phyloP scores from a whole-genome alignment of 2,888 invertebrate species.

The Sussaba pulchella region DNA sequence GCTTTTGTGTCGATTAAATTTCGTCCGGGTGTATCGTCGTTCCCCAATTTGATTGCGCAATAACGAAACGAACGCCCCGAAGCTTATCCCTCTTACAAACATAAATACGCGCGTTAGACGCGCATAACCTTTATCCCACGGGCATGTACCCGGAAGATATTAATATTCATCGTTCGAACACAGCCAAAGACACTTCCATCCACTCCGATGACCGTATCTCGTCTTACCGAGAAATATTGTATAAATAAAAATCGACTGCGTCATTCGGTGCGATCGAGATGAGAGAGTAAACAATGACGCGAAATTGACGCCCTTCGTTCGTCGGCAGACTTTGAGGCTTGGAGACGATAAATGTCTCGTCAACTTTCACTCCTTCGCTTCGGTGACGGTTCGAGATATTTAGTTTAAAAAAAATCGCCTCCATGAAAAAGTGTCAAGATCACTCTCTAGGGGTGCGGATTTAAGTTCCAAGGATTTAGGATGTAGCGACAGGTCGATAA shows the following conservation, averaged over 20 bases:
- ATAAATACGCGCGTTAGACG: slow-evolving; percentile 18
- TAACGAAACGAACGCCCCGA: background rate
- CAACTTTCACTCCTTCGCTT: too few species aligned
- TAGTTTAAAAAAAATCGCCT: too few species aligned
- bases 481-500: too few species aligned
- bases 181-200: slow-evolving; percentile 10
- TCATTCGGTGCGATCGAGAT: slow-evolving; percentile 17
- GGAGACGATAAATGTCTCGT: too few species aligned
- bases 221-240: slow-evolving; percentile 20
- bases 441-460: too few species aligned
- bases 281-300: slow-evolving; percentile 3
- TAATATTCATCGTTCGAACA: slow-evolving; percentile 52
- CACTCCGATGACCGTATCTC: background rate
- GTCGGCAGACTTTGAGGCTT: background rate
- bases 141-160: slow-evolving; percentile 53
- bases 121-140: slow-evolving; percentile 2
- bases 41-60: background rate
- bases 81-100: background rate
- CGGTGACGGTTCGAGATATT: too few species aligned
- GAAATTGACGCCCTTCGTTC: background rate
- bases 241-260: slow-evolving; percentile 49
- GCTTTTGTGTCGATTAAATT: background rate
- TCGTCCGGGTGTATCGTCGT: background rate
- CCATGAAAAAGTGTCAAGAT: too few species aligned
- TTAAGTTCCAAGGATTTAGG: too few species aligned